Evolutionary conservation across 2,797 vertebrate genomes (phyloP).

Genomic region (Mormyrops attenuatus): DNA sequence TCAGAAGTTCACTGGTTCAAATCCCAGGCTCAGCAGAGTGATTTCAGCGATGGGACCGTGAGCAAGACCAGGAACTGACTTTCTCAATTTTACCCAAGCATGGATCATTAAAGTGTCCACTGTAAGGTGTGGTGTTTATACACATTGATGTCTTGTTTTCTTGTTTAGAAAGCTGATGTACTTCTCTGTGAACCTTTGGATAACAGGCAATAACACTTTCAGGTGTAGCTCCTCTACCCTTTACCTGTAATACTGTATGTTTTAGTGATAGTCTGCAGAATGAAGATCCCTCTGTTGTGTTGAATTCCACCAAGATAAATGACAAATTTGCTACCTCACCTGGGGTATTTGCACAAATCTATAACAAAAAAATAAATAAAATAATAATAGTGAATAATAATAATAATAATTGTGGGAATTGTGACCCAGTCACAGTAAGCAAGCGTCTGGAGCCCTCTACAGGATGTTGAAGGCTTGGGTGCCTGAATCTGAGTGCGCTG

Average conservation of each 20-base stretch:
- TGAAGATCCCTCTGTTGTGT: background rate
- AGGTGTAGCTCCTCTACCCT: background rate
- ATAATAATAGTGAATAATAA: background rate
- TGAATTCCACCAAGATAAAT: background rate
- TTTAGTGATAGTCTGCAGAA: background rate
- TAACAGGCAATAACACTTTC: background rate
- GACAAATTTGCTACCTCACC: background rate
- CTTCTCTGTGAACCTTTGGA: background rate
- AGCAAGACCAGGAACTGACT: background rate
- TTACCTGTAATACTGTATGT: background rate
- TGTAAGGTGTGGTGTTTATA: background rate
- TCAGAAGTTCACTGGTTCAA: background rate
- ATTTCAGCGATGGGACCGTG: background rate
- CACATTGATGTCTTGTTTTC: background rate
- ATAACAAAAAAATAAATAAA: background rate
- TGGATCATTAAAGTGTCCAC: background rate
- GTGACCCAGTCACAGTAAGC: background rate
- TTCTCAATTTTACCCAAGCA: background rate
- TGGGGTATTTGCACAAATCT: background rate
- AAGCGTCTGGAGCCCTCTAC: background rate
- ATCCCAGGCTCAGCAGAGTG: background rate
- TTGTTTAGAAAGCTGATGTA: background rate
- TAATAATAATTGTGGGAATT: background rate
- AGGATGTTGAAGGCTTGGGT: background rate
- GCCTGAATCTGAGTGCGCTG: background rate